Evolutionary conservation across 2,113 vertebrate genomes (phyloP).

Genomic region (Naja naja): DNA sequence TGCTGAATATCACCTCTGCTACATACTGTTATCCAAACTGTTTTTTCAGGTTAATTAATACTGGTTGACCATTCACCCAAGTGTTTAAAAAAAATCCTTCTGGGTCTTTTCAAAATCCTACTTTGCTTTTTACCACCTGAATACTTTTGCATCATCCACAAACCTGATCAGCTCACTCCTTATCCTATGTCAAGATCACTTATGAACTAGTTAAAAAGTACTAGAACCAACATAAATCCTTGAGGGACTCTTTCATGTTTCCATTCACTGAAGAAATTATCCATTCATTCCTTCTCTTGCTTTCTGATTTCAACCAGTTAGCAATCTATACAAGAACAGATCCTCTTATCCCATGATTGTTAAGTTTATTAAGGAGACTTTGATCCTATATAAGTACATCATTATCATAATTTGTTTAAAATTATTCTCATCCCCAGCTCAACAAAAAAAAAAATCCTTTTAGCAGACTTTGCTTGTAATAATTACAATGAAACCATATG

Average conservation of each 20-base stretch:
- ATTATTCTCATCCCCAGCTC: constrained; percentile 28
- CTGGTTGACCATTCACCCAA: background rate
- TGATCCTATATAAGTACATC: constrained; percentile 35
- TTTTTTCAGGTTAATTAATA: background rate
- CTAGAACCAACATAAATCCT: background rate
- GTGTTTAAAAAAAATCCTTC: background rate
- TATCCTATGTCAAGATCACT: background rate
- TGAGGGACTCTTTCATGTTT: background rate
- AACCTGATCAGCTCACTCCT: background rate
- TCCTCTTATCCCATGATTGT: background rate
- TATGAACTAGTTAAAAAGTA: background rate
- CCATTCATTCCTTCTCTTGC: background rate
- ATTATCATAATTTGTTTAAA: constrained; percentile 34
- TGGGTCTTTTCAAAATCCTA: background rate
- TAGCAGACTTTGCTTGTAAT: constrained; percentile 43
- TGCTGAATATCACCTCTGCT: background rate
- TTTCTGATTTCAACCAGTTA: background rate
- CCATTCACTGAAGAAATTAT: background rate
- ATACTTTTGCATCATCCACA: background rate
- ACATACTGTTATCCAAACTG: background rate
- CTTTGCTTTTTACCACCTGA: background rate
- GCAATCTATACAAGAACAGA: background rate
- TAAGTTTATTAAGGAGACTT: background rate
- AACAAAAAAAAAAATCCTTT: constrained; percentile 36
- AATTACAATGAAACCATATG: constrained; percentile 44